Evolutionary conservation across 2,797 vertebrate species (phyloP).

Genomic region (Paedocypris micromegethes): DNA sequence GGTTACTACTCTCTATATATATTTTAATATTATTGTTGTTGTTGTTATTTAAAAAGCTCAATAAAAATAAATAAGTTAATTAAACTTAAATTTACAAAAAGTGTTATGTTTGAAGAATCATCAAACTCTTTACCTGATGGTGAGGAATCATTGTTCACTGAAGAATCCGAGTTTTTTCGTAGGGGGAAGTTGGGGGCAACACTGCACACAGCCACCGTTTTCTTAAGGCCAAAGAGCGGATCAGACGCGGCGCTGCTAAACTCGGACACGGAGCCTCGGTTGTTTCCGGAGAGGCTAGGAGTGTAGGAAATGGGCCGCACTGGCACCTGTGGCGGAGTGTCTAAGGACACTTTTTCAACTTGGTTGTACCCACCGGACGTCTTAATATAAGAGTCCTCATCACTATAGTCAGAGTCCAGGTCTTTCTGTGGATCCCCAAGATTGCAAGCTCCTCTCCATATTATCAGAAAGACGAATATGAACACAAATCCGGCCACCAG

Average conservation of each 20-base stretch:
- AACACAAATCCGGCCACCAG: slow-evolving; percentile 65
- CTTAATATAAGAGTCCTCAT: slow-evolving; percentile 71
- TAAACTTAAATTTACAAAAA: too few species aligned
- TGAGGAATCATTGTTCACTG: slow-evolving; percentile 74
- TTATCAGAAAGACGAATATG: slow-evolving; percentile 66
- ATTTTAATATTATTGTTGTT: too few species aligned
- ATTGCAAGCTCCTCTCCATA: slow-evolving; percentile 60
- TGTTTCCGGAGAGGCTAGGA: slow-evolving; percentile 78
- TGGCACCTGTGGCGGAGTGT: slow-evolving; percentile 78
- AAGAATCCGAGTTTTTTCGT: slow-evolving; percentile 70
- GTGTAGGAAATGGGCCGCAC: slow-evolving; percentile 79
- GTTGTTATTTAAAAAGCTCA: too few species aligned
- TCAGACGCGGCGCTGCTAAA: slow-evolving; percentile 77
- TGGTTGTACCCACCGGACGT: slow-evolving; percentile 72
- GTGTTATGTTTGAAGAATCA: slow-evolving; percentile 46
- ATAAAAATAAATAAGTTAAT: too few species aligned
- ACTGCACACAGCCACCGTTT: slow-evolving; percentile 78
- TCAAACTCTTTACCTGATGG: slow-evolving; percentile 81
- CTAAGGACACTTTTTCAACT: slow-evolving; percentile 68
- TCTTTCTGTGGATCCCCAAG: slow-evolving; percentile 65
- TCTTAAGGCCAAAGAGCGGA: slow-evolving; percentile 69
- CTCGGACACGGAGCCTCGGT: slow-evolving; percentile 71
- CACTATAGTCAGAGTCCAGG: slow-evolving; percentile 54
- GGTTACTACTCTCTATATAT: too few species aligned
- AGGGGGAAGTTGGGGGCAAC: slow-evolving; percentile 79